Percentiles rank a stretch among this genome's conserved stretches.
phyloP scores from a whole-genome alignment of 1,140 invertebrate species.

The Ridgeia piscesae region DNA sequence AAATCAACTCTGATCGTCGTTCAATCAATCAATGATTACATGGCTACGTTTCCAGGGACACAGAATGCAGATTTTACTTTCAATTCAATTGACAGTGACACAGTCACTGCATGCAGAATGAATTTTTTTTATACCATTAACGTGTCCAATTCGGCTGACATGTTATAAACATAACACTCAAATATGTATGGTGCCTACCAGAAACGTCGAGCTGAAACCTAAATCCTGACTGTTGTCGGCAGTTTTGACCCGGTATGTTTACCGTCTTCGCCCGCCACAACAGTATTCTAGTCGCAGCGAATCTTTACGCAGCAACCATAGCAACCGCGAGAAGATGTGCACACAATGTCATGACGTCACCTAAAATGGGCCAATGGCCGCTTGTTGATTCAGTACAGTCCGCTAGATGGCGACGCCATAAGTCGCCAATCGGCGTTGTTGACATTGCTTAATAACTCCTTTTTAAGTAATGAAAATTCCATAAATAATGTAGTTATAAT shows the following conservation, averaged over 20 bases:
- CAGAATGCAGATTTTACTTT: too few relatives aligned
- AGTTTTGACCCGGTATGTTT: background rate
- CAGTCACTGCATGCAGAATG: background rate
- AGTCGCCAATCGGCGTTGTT: background rate
- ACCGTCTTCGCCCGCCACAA: background rate
- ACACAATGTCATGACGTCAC: slow-evolving; percentile 11
- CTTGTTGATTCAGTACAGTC: background rate
- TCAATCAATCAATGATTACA: background rate
- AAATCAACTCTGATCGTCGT: background rate
- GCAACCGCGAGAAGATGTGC: slow-evolving; percentile 17
- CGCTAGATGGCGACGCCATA: background rate
- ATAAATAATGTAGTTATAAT: background rate
- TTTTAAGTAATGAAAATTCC: background rate
- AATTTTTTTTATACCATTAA: background rate
- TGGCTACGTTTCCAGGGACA: background rate
- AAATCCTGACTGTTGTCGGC: slow-evolving; percentile 12
- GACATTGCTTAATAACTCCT: background rate
- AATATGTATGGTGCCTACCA: background rate
- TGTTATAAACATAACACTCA: background rate
- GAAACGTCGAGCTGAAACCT: background rate
- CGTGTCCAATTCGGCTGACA: background rate
- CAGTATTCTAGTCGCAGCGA: slow-evolving; percentile 4
- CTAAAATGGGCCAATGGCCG: background rate
- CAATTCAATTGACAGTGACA: background rate
- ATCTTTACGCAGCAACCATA: slow-evolving; percentile 7